Percentiles rank a stretch among this genome's conserved stretches.
Evolutionary conservation across 2,797 vertebrate species (phyloP).

Genomic region (Crocidura indochinensis): DNA sequence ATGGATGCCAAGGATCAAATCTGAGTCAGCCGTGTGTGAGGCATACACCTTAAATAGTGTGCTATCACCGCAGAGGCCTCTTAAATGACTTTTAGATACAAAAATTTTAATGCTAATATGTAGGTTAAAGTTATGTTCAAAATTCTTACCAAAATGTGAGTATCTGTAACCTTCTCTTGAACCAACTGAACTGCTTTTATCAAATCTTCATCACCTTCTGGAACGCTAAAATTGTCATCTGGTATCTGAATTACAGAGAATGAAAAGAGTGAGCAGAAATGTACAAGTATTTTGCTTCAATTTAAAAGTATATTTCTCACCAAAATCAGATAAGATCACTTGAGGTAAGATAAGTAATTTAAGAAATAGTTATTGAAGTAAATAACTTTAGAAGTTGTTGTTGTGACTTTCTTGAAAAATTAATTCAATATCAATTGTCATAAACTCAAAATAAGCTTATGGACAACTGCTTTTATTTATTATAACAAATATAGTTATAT

Average conservation of each 20-base stretch:
- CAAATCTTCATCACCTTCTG: slow-evolving; percentile 92
- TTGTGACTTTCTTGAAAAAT: slow-evolving; percentile 54
- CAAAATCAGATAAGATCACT: slow-evolving; percentile 31
- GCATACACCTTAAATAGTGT: too few relatives aligned
- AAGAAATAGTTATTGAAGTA: slow-evolving; percentile 53
- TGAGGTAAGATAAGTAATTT: slow-evolving; percentile 14
- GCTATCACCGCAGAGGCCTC: too few relatives aligned
- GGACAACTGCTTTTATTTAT: slow-evolving; percentile 22
- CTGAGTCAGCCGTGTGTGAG: too few relatives aligned
- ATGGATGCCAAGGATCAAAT: too few relatives aligned
- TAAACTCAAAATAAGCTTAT: neutral
- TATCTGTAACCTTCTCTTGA: slow-evolving; percentile 87
- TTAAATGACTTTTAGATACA: slow-evolving; percentile 30
- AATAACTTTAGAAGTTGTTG: neutral
- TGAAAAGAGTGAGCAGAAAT: slow-evolving; percentile 35
- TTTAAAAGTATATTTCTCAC: slow-evolving; percentile 61
- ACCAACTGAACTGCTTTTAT: slow-evolving; percentile 88
- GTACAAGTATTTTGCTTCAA: slow-evolving; percentile 39
- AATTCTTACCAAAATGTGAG: slow-evolving; percentile 86
- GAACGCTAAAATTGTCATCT: slow-evolving; percentile 88
- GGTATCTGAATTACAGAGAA: slow-evolving; percentile 85
- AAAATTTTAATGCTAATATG: slow-evolving; percentile 1
- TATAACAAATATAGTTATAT: neutral
- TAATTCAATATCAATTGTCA: slow-evolving; percentile 39
- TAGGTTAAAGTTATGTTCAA: neutral